Percentiles rank a stretch among this genome's conserved stretches.
Conservation (phyloP, 1,140 invertebrate species). For the Helicoverpa armigera region DNA sequence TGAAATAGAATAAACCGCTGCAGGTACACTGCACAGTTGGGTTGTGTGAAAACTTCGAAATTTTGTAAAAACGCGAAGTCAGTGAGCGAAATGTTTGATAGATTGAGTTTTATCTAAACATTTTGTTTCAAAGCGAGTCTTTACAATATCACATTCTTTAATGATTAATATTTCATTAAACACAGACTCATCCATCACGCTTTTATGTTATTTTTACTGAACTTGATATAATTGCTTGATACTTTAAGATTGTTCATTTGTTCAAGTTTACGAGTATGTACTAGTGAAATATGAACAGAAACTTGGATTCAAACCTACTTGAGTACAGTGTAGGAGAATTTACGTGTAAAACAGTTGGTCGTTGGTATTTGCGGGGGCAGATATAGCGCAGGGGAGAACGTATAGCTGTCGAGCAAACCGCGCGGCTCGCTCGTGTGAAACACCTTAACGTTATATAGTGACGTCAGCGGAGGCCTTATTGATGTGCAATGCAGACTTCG, state of each 20-base stretch:
- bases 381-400: slow-evolving; percentile 20
- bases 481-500: slow-evolving; percentile 37
- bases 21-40: neutral
- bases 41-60: slow-evolving; percentile 6
- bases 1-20: slow-evolving; percentile 21
- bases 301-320: neutral
- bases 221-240: neutral
- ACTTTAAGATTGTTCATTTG: neutral
- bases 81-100: slow-evolving; percentile 18
- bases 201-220: neutral
- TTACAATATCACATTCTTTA: neutral
- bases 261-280: too few species aligned
- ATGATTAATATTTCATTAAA: slow-evolving; percentile 18
- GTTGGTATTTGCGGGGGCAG: slow-evolving; percentile 8
- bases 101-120: slow-evolving; percentile 25
- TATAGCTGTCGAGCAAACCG: slow-evolving; percentile 34
- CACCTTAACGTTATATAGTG: slow-evolving; percentile 35
- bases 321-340: neutral
- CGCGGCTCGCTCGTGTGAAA: slow-evolving; percentile 22
- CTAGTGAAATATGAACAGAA: neutral
- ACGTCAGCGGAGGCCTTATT: slow-evolving; percentile 38
- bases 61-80: slow-evolving; percentile 17
- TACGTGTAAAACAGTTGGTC: neutral
- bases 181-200: slow-evolving; percentile 10
- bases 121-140: neutral